phyloP scores from a whole-genome alignment of 2,888 invertebrate species.

The Prosapia bicincta region DNA sequence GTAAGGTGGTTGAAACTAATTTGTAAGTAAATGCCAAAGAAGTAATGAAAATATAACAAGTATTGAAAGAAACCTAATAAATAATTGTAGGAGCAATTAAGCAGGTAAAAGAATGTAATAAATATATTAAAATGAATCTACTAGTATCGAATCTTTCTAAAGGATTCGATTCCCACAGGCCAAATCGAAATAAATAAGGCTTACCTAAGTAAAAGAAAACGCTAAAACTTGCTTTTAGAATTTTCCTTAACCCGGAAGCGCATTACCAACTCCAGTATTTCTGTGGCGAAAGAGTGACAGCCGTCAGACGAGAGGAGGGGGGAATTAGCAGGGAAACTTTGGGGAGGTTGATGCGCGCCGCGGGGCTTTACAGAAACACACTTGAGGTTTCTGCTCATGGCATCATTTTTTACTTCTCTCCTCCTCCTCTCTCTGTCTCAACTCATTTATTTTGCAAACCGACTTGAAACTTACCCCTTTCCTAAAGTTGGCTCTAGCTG shows the following conservation, averaged over 20 bases:
- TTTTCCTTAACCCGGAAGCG: conserved; percentile 11
- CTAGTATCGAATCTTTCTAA: no score
- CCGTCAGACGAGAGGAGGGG: neutral
- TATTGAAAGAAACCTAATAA: no score
- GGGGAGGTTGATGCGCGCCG: conserved; percentile 5
- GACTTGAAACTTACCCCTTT: neutral
- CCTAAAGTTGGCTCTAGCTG: neutral
- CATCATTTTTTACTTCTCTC: conserved; percentile 10
- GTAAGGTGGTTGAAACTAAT: no score
- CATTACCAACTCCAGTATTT: conserved; percentile 15
- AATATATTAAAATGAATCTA: no score
- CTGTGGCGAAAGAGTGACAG: neutral
- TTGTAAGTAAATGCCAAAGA: no score
- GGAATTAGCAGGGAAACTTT: conserved; percentile 18
- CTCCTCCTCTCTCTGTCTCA: neutral
- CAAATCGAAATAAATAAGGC: no score
- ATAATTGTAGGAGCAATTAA: no score
- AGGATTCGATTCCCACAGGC: no score
- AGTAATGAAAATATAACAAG: no score
- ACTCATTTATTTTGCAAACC: conserved; percentile 19
- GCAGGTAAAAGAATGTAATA: no score
- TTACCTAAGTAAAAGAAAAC: neutral
- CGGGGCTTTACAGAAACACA: neutral
- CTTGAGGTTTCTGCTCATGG: conserved; percentile 10
- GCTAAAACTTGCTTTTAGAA: neutral